These are phyloP conservation scores for Hemicordylus capensis DNA, from an alignment of 2,113 vertebrate species.

Conservation along the genomic window DNA sequence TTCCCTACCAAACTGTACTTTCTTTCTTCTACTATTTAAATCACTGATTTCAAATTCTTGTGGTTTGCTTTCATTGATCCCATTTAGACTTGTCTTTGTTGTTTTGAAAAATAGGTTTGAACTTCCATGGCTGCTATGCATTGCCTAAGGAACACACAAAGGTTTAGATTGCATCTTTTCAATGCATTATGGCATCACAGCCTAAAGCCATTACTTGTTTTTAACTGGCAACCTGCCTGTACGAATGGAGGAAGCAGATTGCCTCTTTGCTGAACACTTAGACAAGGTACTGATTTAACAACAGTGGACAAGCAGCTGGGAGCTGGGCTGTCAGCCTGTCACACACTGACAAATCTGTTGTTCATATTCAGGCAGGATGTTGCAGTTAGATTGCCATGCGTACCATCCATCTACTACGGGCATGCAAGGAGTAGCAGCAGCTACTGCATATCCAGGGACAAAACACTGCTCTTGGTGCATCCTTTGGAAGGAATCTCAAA, in stretches of 20 bases:
- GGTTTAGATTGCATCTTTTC: constrained; percentile 76
- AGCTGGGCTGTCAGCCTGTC: constrained; percentile 95
- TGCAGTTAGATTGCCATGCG: constrained; percentile 72
- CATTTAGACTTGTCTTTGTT: constrained; percentile 63
- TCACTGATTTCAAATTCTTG: constrained; percentile 33
- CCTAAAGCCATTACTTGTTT: constrained; percentile 79
- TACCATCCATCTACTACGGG: constrained; percentile 70
- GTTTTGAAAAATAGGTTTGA: constrained; percentile 68
- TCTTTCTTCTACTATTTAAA: constrained; percentile 43
- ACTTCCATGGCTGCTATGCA: constrained; percentile 62
- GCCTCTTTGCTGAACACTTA: constrained; percentile 83
- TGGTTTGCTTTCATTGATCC: constrained; percentile 53
- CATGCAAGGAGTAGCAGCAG: background rate
- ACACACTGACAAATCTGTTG: constrained; percentile 95
- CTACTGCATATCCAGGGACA: constrained; percentile 38
- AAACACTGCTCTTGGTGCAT: constrained; percentile 32
- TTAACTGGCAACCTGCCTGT: constrained; percentile 81
- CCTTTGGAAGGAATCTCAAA: constrained; percentile 24
- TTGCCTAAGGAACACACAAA: constrained; percentile 69
- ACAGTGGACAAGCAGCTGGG: constrained; percentile 96
- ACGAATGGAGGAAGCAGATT: constrained; percentile 80
- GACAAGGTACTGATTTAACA: constrained; percentile 90
- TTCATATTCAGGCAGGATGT: constrained; percentile 89
- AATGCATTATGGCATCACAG: constrained; percentile 77
- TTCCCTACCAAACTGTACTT: constrained; percentile 32